Conservation (phyloP, 1,140 invertebrate species). For the Trichonephila inaurata region DNA sequence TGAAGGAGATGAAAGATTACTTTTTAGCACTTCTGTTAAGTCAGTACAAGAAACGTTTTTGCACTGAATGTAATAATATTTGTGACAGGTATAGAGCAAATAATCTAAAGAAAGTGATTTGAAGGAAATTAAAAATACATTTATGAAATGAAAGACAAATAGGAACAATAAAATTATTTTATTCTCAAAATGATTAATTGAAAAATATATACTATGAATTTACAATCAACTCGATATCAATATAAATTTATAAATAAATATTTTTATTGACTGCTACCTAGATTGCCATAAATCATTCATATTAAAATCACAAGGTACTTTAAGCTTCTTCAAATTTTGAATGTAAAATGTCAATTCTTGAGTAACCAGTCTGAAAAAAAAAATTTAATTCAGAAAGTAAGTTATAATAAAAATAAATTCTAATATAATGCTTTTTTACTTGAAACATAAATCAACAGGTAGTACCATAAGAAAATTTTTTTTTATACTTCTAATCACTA, state of each 20-base stretch:
- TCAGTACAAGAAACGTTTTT: no score
- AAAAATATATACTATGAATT: conserved; percentile 75
- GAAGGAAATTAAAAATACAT: not conserved
- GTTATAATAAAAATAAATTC: not conserved
- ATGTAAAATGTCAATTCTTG: conserved; percentile 97
- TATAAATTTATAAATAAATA: conserved; percentile 74
- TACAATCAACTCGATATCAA: conserved; percentile 72
- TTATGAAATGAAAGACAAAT: not conserved
- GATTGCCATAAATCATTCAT: conserved; percentile 77
- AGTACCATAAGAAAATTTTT: no score
- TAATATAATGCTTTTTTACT: no score
- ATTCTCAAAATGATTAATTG: conserved; percentile 67
- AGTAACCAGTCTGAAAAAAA: conserved; percentile 88
- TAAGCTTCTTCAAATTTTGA: conserved; percentile 88
- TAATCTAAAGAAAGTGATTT: no score
- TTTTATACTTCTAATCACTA: no score
- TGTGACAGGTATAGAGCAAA: no score
- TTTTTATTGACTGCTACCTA: conserved; percentile 64
- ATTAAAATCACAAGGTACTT: conserved; percentile 76
- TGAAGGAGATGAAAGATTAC: no score
- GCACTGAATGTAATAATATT: no score
- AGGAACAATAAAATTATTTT: conserved; percentile 60
- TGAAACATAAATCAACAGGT: no score
- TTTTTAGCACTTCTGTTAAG: no score
- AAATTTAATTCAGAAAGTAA: conserved; percentile 37